phyloP scores from a whole-genome alignment of 37 sponge, comb jelly and placozoan species.

The Aplysina aerophoba region DNA sequence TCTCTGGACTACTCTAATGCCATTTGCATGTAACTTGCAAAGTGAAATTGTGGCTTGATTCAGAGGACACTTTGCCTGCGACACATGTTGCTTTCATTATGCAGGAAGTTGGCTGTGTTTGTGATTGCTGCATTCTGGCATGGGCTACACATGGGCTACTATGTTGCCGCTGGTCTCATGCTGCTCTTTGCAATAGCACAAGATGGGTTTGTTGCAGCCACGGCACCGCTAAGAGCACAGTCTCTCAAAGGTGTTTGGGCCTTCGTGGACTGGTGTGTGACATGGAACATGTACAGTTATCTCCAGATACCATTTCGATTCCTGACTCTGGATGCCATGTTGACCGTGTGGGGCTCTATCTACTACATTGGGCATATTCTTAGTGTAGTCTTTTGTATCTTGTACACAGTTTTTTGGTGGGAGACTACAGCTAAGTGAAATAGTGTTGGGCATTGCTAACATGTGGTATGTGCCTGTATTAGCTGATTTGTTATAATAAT shows the following conservation, averaged over 20 bases:
- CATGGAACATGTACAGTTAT: conserved; percentile 35
- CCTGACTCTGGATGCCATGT: conserved; percentile 28
- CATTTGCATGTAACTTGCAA: too few relatives aligned
- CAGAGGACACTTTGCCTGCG: too few relatives aligned
- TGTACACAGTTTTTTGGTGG: not conserved
- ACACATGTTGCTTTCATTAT: too few relatives aligned
- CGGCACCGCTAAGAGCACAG: conserved; percentile 2
- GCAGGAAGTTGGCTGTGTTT: conserved; percentile 38
- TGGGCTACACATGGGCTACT: conserved; percentile 63
- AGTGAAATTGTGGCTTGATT: too few relatives aligned
- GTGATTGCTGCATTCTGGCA: conserved; percentile 65
- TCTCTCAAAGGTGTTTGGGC: conserved; percentile 21
- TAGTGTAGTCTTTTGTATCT: conserved; percentile 4
- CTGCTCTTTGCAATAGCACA: conserved; percentile 38
- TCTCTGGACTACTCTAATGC: too few relatives aligned
- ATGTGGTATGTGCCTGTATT: too few relatives aligned
- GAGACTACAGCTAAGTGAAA: too few relatives aligned
- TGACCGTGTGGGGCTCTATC: conserved; percentile 31
- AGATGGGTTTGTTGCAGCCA: conserved; percentile 33
- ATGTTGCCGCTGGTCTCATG: conserved; percentile 36
- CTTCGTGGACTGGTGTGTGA: conserved; percentile 32
- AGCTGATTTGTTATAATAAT: too few relatives aligned
- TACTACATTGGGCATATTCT: conserved; percentile 50
- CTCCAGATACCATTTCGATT: conserved; percentile 26
- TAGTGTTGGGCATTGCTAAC: too few relatives aligned